phyloP scores from a whole-genome alignment of 2,113 vertebrate genomes.

The Carassius carassius region DNA sequence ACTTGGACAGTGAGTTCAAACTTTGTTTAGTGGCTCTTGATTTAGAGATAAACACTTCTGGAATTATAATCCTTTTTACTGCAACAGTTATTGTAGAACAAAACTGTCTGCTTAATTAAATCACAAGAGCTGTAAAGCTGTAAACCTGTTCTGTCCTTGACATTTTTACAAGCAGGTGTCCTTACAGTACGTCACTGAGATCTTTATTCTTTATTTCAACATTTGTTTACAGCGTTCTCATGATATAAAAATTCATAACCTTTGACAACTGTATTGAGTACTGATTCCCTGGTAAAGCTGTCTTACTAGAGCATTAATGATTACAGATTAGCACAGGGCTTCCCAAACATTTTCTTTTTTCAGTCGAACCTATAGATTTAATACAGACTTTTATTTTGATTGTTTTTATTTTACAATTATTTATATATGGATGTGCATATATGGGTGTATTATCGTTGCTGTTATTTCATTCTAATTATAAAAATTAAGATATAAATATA shows the following conservation, averaged over 20 bases:
- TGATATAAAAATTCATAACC: background rate
- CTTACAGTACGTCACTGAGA: constrained; percentile 4
- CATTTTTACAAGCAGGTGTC: constrained; percentile 26
- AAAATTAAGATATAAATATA: no score
- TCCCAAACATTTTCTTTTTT: background rate
- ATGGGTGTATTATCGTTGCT: no score
- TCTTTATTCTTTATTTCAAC: constrained; percentile 4
- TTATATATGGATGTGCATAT: no score
- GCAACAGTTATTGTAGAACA: background rate
- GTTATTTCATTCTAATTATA: no score
- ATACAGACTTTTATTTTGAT: no score
- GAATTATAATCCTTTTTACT: constrained; percentile 17
- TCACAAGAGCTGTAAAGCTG: constrained; percentile 14
- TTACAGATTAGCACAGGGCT: background rate
- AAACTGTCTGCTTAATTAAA: background rate
- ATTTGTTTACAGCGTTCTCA: background rate
- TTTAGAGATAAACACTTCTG: constrained; percentile 20
- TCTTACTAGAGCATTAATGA: background rate
- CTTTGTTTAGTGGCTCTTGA: background rate
- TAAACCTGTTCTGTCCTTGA: background rate
- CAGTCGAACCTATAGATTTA: background rate
- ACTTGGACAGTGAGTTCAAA: background rate
- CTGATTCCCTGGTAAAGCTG: background rate
- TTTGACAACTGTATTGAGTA: background rate
- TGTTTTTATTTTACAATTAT: no score